These are phyloP conservation scores for Tipula vernalis DNA, from an alignment of 2,888 invertebrate species.

Conservation along the genomic window DNA sequence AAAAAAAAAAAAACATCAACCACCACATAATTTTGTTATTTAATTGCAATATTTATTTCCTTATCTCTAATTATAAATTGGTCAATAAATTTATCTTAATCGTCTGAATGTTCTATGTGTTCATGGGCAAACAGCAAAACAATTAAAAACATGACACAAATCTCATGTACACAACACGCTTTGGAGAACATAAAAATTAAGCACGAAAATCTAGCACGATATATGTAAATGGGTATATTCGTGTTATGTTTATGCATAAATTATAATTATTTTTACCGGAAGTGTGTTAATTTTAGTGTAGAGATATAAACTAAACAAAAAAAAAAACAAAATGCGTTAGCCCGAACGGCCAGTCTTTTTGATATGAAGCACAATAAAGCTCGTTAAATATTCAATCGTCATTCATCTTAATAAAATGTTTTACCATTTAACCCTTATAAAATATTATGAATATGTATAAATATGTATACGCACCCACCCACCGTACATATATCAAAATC, in stretches of 20 bases:
- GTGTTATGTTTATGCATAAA: neutral
- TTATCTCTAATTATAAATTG: neutral
- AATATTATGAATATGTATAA: neutral
- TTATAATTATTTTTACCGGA: neutral
- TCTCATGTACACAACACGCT: neutral
- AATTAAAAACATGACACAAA: neutral
- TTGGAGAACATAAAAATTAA: neutral
- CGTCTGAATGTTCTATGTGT: neutral
- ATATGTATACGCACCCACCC: neutral
- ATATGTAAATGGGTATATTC: neutral
- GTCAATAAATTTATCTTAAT: neutral
- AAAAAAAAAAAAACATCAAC: too few relatives aligned
- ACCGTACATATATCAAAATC: neutral
- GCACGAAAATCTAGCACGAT: neutral
- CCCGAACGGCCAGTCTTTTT: neutral
- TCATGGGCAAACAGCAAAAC: neutral
- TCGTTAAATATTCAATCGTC: neutral
- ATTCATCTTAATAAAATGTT: neutral
- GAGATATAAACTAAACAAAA: neutral
- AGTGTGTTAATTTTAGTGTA: neutral
- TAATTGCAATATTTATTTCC: neutral
- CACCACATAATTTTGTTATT: too few relatives aligned
- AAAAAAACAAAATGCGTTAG: neutral
- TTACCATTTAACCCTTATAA: neutral
- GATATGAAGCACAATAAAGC: neutral